phyloP scores from a whole-genome alignment of 2,888 invertebrate species.

The Pimpla rufipes region DNA sequence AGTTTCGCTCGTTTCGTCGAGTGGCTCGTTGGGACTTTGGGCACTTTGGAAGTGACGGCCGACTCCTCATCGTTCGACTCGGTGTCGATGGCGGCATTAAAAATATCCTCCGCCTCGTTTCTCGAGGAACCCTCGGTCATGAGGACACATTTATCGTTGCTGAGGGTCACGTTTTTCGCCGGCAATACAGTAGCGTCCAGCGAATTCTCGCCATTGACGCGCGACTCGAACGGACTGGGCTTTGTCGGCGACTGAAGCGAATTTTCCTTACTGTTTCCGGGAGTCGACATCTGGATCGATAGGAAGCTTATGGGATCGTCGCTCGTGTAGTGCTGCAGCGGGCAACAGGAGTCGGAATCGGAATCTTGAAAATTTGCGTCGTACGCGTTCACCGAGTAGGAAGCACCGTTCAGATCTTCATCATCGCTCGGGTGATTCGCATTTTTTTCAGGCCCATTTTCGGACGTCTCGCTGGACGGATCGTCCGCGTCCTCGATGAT shows the following conservation, averaged over 20 bases:
- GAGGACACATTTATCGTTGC: background rate
- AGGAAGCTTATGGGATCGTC: constrained; percentile 72
- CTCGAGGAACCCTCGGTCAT: background rate
- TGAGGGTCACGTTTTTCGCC: background rate
- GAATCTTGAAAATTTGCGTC: constrained; percentile 73
- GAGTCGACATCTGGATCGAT: constrained; percentile 60
- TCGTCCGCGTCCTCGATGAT: constrained; percentile 42
- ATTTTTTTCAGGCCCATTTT: constrained; percentile 40
- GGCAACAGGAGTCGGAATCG: constrained; percentile 76
- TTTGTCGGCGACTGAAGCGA: constrained; percentile 30
- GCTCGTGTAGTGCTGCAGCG: constrained; percentile 77
- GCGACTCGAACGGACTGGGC: constrained; percentile 39
- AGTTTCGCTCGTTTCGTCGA: constrained; percentile 57
- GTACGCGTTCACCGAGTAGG: constrained; percentile 53
- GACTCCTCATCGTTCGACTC: constrained; percentile 59
- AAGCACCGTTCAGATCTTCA: constrained; percentile 46
- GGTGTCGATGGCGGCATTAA: constrained; percentile 55
- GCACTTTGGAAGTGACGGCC: constrained; percentile 14
- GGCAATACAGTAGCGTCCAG: constrained; percentile 1
- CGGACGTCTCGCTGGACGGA: background rate
- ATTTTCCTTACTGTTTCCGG: constrained; percentile 33
- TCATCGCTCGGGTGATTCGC: constrained; percentile 44
- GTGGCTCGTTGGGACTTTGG: constrained; percentile 27
- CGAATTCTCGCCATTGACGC: constrained; percentile 9
- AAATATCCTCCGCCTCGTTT: constrained; percentile 15